Evolutionary conservation across 2,113 vertebrate genomes (phyloP), one percentile per base, ranked within the genome.

Genomic region (Scytalopus superciliaris): DNA sequence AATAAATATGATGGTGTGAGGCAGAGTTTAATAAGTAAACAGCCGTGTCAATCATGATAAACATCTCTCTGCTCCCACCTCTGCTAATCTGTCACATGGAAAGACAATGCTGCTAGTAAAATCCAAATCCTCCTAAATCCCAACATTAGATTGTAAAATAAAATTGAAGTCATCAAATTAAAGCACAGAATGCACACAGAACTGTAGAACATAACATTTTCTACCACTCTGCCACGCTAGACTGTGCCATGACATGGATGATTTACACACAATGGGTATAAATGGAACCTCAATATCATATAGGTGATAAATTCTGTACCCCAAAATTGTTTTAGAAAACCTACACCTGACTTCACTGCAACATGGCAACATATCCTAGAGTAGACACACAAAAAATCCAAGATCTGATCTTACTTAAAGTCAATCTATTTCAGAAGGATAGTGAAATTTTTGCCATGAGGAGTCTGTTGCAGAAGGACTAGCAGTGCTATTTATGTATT

Each of bases 71-170:
- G 66, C 74, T 97, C 84, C 67, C 77, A 44, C 30, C 57, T 93
- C 50, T 95, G 27, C 39, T 97, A 93, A 68, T 96, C 91, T 93
- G 81, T 82, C 62, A 80, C 82, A 85, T 83, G 93, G 94, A 93
- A 97, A 97, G 60, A 93, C 79, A 90, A 90, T 93, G 86, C 60
- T 94, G 56, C 85, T 96, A 84, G 89, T 93, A 73, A 92, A 97
- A 50, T 95, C 94, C 77, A 96, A 98, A 96, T 97, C 92, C 97
- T 97, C 95, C 96, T 95, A 97, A 97, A 90, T 89, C 80, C 50
- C 90, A 94, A 50, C 37, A 95, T 90, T 88, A 88, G 56, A 90
- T 60, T 77, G 19, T 84, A 96, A 79, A 92, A 96, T 96, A 96
- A 95, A 90, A 87, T 89, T 83, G 84, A 75, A 95, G 18, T n/a